Percentiles rank a stretch among this genome's conserved stretches.
Conservation (phyloP, 37 sponge, comb jelly and placozoan species). For the Diacarnus erythraeanus region DNA sequence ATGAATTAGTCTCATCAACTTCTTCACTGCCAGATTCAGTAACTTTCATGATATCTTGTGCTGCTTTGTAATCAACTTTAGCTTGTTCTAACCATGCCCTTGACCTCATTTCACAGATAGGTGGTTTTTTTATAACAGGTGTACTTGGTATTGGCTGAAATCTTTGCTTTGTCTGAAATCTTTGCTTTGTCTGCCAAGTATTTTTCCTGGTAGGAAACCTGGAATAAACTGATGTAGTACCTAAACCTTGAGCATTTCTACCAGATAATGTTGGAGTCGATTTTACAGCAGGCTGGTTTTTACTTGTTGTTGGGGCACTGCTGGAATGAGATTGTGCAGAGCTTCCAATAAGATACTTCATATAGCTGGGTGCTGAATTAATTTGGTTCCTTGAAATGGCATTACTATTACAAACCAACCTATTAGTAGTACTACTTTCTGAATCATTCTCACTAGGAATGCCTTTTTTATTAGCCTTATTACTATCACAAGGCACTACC, state of each 20-base stretch:
- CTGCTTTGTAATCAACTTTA: conserved; percentile 48
- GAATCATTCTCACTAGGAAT: not conserved
- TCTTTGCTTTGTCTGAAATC: not conserved
- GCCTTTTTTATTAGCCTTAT: not conserved
- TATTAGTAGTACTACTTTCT: not conserved
- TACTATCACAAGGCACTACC: not conserved
- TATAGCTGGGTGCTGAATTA: no score
- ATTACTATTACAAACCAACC: not conserved
- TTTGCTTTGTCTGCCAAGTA: no score
- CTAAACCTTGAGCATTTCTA: not conserved
- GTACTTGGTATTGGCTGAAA: not conserved
- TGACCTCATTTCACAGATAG: conserved; percentile 8
- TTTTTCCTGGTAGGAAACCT: no score
- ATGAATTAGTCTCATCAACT: not conserved
- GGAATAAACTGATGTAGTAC: no score
- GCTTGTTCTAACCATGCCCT: conserved; percentile 51
- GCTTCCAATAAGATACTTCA: not conserved
- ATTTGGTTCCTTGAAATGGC: no score
- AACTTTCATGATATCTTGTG: not conserved
- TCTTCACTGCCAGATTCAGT: conserved; percentile 2
- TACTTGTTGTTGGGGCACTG: not conserved
- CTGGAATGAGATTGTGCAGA: not conserved
- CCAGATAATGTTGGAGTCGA: not conserved
- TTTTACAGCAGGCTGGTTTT: not conserved
- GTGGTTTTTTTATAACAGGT: no score